These are phyloP conservation scores for Lepus timidus DNA, from an alignment of 2,113 vertebrate species.

Conservation along the genomic window DNA sequence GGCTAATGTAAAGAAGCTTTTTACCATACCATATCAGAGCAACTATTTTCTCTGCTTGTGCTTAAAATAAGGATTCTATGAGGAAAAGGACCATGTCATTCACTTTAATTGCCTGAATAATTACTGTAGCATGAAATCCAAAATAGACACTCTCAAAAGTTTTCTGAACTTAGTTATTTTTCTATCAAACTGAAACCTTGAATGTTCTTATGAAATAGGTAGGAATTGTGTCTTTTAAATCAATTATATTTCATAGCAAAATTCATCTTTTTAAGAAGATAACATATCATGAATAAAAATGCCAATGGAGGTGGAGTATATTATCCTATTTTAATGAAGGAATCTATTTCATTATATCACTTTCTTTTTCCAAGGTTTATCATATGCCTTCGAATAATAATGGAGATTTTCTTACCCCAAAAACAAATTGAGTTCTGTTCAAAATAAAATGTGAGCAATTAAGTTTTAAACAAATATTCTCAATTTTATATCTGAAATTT, in stretches of 20 bases:
- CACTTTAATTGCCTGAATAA: neutral
- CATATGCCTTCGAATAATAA: neutral
- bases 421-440: neutral
- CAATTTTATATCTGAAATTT: constrained; percentile 18
- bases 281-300: neutral
- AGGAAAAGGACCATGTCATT: neutral
- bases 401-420: neutral
- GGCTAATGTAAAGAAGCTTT: neutral
- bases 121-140: neutral
- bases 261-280: constrained; percentile 31
- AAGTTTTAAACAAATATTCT: constrained; percentile 45
- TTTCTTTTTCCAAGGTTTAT: constrained; percentile 39
- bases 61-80: neutral
- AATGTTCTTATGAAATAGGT: neutral
- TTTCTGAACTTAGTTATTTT: neutral
- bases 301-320: neutral
- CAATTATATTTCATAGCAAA: neutral
- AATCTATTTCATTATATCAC: neutral
- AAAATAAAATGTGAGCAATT: constrained; percentile 33
- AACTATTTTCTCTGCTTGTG: neutral
- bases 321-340: constrained; percentile 30
- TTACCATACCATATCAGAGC: neutral
- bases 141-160: neutral
- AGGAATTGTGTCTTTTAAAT: neutral
- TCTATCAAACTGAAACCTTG: neutral